Evolutionary conservation across 1,140 invertebrate genomes (phyloP).

Genomic region (Scaptomyza graminum): DNA sequence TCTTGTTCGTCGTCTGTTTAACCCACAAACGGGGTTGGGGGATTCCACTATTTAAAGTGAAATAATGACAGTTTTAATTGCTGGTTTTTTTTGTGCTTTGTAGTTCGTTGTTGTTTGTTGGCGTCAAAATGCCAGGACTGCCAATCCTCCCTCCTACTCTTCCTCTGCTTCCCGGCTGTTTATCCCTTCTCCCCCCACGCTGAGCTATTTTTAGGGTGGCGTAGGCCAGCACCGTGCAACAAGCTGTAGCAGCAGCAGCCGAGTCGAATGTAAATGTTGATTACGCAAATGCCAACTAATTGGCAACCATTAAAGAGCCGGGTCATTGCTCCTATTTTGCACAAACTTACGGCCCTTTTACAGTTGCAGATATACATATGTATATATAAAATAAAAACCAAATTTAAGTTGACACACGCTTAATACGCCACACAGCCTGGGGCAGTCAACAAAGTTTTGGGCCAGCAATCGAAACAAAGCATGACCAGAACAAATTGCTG

Average conservation of each 20-base stretch:
- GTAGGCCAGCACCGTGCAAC: conserved; percentile 20
- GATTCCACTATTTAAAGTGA: conserved; percentile 68
- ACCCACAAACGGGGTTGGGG: background rate
- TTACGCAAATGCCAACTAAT: conserved; percentile 75
- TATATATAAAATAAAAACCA: conserved; percentile 16
- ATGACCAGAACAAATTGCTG: conserved; percentile 69
- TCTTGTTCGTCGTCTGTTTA: conserved; percentile 8
- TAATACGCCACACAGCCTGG: conserved; percentile 42
- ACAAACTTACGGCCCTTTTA: background rate
- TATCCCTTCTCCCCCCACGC: background rate
- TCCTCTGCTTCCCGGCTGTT: background rate
- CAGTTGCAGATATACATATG: conserved; percentile 11
- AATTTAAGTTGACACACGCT: conserved; percentile 72
- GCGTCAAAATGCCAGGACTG: conserved; percentile 63
- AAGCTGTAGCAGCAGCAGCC: background rate
- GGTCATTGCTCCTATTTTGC: conserved; percentile 54
- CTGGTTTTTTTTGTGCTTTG: conserved; percentile 45
- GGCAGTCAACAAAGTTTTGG: conserved; percentile 14
- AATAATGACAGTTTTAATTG: conserved; percentile 82
- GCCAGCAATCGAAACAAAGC: conserved; percentile 7
- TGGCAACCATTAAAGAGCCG: conserved; percentile 63
- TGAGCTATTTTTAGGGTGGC: conserved; percentile 51
- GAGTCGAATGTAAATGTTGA: conserved; percentile 63
- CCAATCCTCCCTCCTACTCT: background rate
- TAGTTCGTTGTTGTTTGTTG: conserved; percentile 63